Evolutionary conservation across 2,113 vertebrate species (phyloP), one percentile per base, ranked within the genome.

Genomic region (Limanda limanda): DNA sequence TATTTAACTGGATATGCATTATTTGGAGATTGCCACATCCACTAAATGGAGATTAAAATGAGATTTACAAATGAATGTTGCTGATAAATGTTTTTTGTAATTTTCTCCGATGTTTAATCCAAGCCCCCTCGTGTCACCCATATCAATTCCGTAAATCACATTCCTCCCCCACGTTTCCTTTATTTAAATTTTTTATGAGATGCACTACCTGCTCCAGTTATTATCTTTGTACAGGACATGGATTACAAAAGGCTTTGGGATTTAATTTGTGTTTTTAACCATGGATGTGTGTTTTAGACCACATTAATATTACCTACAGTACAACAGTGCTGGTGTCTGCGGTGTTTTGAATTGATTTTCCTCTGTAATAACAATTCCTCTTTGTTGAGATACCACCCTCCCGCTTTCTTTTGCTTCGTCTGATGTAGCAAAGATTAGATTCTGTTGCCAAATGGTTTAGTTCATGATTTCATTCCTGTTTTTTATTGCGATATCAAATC

Each of bases 401-500:
- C 76, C 71, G 17, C 85, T 90, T 86, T 89, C 82, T 90, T 89
- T 91, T 85, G 79, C 84, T 55, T 76, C 37, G 14, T 81, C 89
- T 84, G 86, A 92, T 91, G 79, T 24, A 71, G 86, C 84, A 89
- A 72, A 86, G 89, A 93, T 90, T 89, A 88, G 79, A 91, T 85
- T 87, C 72, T 75, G 75, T 83, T 76, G 81, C 86, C 81, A 86
- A 93, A 92, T 68, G 71, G 74, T 87, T 75, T 24, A 76, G 84
- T 86, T 89, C 81, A 86, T 90, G 85, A 84, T 90, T 91, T 87
- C 80, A 87, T 89, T 91, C 78, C 83, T 73, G 84, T 73, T 85
- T 76, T 68, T 83, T 77, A 86, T 79, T 89, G 83, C 84, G 71
- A 82, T 68, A 80, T 89, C 86, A 89, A 81, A 79, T 66, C 80